Base-by-base conservation (phyloP, 2,113 vertebrate genomes). In the Oncorhynchus nerka region DNA sequence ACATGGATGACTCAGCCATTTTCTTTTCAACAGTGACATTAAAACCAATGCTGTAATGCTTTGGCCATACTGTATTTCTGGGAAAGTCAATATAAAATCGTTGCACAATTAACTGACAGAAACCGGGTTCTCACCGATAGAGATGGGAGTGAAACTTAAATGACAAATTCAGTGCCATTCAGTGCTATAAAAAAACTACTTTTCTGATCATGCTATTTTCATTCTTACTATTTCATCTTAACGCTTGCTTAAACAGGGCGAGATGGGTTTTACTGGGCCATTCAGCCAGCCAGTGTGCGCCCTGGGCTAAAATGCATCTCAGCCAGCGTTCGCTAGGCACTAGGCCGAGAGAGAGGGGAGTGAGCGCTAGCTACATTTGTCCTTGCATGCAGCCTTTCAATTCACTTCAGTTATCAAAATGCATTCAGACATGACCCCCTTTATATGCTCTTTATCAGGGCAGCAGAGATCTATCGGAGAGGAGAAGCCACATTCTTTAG, bases 221-320 rank as follows among this genome's bases (percentile, higher is more conserved):
- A 57, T 72, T 68, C 64, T 57, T 39, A 39, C 48, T 61, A 45
- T n/a, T 74, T 64, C 68, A 30, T 34, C 69, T 75, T 15, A 74
- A 70, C 45, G 65, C 73, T 45, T 49, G 72, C 61, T 19, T 65
- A 8, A 39, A n/a, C n/a, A 73, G 30, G 71, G 59, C 6, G 34
- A 74, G 64, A 32, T 65, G 12, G 34, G 57, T 69, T 69, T 79
- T 74, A n/a, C 68, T 30, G 32, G 45, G 64, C 45, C 30, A 19
- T 19, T 19, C 12, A 55, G 51, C 49, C 49, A 55, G 15, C 51
- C 51, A 75, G 68, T 30, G 16, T 30, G 28, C 22, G 72, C 71
- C 78, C 65, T 15, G 45, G 78, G 78, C 78, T 74, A 49, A 71
- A 80, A 76, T 67, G 68, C 67, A 79, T 79, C 57, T 68, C 64